Base-by-base conservation (phyloP, 1,140 invertebrate species). In the Pseudomyrmex concolor region DNA sequence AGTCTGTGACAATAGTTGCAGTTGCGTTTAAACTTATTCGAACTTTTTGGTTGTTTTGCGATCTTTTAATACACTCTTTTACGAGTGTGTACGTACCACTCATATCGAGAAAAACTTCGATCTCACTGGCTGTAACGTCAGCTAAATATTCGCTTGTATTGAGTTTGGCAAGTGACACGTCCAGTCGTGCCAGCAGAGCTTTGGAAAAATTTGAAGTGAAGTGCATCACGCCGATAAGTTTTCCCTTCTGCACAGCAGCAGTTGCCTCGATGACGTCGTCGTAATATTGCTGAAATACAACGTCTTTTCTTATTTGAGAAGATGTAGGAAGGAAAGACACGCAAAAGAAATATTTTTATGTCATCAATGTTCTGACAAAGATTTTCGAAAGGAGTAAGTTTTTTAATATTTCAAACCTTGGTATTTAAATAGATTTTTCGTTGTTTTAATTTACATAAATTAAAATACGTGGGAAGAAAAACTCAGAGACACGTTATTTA, bases 121-220 rank as follows among this genome's bases (percentile, higher is more conserved):
- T 95, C 80, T 96, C 95, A 59, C 96, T 95, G 12, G 94, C 92
- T 1, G 94, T 85, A 50, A 97, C 91, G 1, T 95, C 94, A 9
- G 12, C 12, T 51, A 51, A 51, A 4, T 51, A 51, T 51, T 51
- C 34, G 34, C 34, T 34, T 34, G 34, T 34, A 34, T 34, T 34
- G 34, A 34, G n/a, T n/a, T 1, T 7, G 34, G 34, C 34, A 34
- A 34, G 34, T 34, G 34, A 34, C 34, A 34, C 34, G 10, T 96
- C 94, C 0, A 96, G 81, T 59, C 97, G 92, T 2, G 93, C 90
- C 22, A 95, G 92, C 0, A 97, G 92, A 7, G 96, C 95, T 25
- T 94, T 89, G 0, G 97, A 97, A 91, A 98, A 99, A 92, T 98
- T 98, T 43, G 93, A 89, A 0, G 95, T 91, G 87, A 99, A 96